phyloP scores from a whole-genome alignment of 2,888 invertebrate genomes.

The Ashinkailepas kermadecensis region DNA sequence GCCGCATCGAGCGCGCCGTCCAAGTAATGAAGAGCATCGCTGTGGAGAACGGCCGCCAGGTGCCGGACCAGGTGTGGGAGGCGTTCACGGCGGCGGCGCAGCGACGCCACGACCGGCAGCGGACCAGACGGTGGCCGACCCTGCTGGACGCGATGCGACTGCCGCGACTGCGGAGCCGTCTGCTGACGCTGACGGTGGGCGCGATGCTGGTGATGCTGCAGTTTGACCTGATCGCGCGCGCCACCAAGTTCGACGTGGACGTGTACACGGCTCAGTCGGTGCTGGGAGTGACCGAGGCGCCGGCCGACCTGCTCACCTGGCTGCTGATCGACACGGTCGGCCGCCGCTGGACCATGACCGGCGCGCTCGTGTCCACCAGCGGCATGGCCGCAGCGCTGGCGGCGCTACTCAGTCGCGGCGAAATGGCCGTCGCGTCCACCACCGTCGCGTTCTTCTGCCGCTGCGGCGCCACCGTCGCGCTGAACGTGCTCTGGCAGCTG shows the following conservation, averaged over 20 bases:
- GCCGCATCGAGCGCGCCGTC: conserved; percentile 68
- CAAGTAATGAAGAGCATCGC: conserved; percentile 71
- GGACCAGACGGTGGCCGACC: background rate
- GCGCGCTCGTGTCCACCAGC: background rate
- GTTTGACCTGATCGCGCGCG: conserved; percentile 52
- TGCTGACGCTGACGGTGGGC: background rate
- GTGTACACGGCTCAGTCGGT: conserved; percentile 30
- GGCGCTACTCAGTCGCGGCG: background rate
- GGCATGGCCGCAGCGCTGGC: background rate
- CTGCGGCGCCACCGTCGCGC: conserved; percentile 30
- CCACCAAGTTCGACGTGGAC: conserved; percentile 56
- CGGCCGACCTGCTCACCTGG: conserved; percentile 30
- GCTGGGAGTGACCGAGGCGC: conserved; percentile 29
- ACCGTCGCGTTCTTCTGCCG: conserved; percentile 28
- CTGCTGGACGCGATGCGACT: background rate
- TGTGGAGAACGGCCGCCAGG: conserved; percentile 64
- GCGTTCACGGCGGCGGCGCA: conserved; percentile 57
- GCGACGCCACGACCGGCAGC: background rate
- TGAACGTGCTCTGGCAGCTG: conserved; percentile 29
- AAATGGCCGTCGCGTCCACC: background rate
- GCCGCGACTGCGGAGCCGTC: background rate
- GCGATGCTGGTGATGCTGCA: background rate
- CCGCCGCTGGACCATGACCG: conserved; percentile 26
- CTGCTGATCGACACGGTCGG: conserved; percentile 29
- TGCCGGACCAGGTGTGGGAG: conserved; percentile 63